Evolutionary conservation across 2,113 vertebrate genomes (phyloP), one percentile per base, ranked within the genome.

Genomic region (Corydoras maculifer): DNA sequence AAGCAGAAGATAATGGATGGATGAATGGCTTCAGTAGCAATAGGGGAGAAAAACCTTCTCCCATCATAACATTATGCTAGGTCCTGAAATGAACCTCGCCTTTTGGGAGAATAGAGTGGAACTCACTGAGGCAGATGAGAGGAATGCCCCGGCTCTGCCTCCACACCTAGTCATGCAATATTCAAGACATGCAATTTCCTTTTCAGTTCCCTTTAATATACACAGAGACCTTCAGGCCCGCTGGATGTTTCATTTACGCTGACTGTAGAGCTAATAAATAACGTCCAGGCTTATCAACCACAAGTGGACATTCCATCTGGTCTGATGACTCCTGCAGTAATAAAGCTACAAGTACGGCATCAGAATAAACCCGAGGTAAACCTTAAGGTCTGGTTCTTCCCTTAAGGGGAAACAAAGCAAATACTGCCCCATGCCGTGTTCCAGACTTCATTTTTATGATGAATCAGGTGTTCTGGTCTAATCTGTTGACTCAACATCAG

Each of bases 171-270:
- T 15, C 53, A 77, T 57, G 67, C 58, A 65, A 43, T 50, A 70
- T 70, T 67, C 51, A 77, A 67, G 62, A 55, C 29, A 62, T 62
- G 31, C 49, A 50, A 59, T 65, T 72, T 57, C 62, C 63, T 74
- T 30, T 60, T 74, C 55, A 9, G 62, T 65, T 61, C 51, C 43
- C 10, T 58, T 29, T 32, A 70, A 65, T 49, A 31, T 70, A 60
- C 18, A 25, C 18, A 25, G 18, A 25, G 18, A 25, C 18, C 18
- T 50, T 12, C 54, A 67, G 29, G 57, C 14, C 53, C 63, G 67
- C 25, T 70, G 25, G 62, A 58, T 57, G 32, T 11, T 58, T 14
- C 8, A 49, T 14, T 58, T 69, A 65, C 49, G 66, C 49, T 61
- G 62, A 50, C 66, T 51, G 54, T 12, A 32, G 25, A 48, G 67